These are phyloP conservation scores for Orthonevra nobilis DNA, from an alignment of 2,888 invertebrate species.

Conservation along the genomic window DNA sequence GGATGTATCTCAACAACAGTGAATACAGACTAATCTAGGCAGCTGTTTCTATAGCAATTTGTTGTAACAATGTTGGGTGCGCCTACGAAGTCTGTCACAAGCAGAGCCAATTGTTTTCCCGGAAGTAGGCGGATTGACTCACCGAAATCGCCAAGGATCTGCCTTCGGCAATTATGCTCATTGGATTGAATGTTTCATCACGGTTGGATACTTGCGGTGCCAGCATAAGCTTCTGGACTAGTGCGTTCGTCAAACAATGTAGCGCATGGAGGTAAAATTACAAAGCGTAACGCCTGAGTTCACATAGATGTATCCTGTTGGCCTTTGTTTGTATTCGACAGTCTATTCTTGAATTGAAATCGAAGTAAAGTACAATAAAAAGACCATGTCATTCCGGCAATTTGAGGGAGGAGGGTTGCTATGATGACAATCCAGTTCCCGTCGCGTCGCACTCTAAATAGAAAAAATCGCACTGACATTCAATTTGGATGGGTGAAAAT, in stretches of 20 bases:
- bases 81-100: slow-evolving; percentile 11
- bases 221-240: background rate
- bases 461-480: background rate
- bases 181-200: slow-evolving; percentile 19
- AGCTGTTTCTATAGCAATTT: no score
- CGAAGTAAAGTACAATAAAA: slow-evolving; percentile 4
- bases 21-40: slow-evolving; percentile 13
- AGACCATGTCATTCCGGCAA: slow-evolving; percentile 30
- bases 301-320: slow-evolving; percentile 34
- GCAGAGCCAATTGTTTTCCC: background rate
- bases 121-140: background rate
- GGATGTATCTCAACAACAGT: background rate
- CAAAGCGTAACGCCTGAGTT: slow-evolving; percentile 34
- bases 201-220: background rate
- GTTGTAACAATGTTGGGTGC: no score
- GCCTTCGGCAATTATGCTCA: slow-evolving; percentile 33
- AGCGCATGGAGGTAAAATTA: background rate
- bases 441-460: slow-evolving; percentile 23
- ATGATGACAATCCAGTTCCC: slow-evolving; percentile 22
- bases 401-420: slow-evolving; percentile 5
- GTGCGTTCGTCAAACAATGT: slow-evolving; percentile 22
- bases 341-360: no score
- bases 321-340: slow-evolving; percentile 23
- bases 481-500: background rate
- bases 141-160: slow-evolving; percentile 3